Evolutionary conservation across 2,113 vertebrate genomes (phyloP).

Genomic region (Crocuta crocuta): DNA sequence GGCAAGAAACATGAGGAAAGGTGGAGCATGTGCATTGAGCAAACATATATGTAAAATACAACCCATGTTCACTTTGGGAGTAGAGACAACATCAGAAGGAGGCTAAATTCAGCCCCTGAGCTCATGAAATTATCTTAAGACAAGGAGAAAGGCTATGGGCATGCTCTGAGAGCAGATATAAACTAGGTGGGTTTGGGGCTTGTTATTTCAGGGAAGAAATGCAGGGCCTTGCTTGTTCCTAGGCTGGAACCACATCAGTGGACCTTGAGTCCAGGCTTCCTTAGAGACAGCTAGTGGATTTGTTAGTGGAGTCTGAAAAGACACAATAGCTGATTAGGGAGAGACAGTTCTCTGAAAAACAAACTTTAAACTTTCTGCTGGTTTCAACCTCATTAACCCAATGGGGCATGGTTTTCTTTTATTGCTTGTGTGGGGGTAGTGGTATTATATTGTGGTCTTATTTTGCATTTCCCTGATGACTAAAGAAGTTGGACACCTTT

Average conservation of each 20-base stretch:
- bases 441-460: not conserved
- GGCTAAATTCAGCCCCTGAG: not conserved
- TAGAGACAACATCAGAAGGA: not conserved
- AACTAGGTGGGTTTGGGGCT: not conserved
- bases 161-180: not conserved
- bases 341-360: not conserved
- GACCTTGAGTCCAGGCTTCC: not conserved
- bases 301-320: not conserved
- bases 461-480: constrained; percentile 19
- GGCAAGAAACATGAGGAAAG: not conserved
- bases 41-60: not conserved
- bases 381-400: not conserved
- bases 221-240: not conserved
- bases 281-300: not conserved
- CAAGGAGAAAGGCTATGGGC: not conserved
- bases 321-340: not conserved
- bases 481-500: not conserved
- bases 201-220: not conserved
- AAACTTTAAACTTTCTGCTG: not conserved
- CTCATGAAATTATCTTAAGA: not conserved
- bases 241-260: not conserved
- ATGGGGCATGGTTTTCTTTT: not conserved
- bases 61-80: not conserved
- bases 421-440: not conserved
- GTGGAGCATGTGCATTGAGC: not conserved